phyloP scores from a whole-genome alignment of 2,113 vertebrate species.

The Nesoenas mayeri region DNA sequence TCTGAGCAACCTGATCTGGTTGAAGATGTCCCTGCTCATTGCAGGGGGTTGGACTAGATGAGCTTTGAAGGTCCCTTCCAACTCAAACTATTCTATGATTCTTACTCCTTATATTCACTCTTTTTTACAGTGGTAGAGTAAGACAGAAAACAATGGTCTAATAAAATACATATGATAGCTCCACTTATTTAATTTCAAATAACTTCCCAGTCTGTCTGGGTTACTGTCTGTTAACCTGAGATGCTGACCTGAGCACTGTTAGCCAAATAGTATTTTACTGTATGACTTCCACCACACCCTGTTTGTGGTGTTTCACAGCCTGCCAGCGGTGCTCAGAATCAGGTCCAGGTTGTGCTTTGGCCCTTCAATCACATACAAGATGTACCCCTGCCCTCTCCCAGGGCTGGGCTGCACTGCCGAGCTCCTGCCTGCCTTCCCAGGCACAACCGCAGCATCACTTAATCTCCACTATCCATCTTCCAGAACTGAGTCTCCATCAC shows the following conservation, averaged over 20 bases:
- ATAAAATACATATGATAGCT: background rate
- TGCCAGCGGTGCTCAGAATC: background rate
- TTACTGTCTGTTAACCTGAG: background rate
- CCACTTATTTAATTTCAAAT: background rate
- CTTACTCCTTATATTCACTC: background rate
- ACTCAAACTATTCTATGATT: no score
- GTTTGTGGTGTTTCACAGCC: background rate
- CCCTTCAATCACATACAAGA: rapidly evolving
- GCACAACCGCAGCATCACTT: background rate
- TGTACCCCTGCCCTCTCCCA: rapidly evolving
- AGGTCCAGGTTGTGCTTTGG: background rate
- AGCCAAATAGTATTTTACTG: background rate
- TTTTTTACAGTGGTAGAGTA: background rate
- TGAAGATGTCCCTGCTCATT: no score
- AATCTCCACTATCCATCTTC: background rate
- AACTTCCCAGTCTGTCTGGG: background rate
- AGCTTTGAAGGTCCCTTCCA: no score
- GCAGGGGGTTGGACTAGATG: no score
- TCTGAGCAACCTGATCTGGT: no score
- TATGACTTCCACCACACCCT: background rate
- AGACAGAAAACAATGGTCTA: background rate
- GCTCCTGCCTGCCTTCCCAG: rapidly evolving
- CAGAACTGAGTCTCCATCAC: background rate
- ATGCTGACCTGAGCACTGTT: background rate
- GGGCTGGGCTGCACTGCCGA: rapidly evolving